Base-by-base conservation (phyloP, 2,797 vertebrate species). In the Eulemur rubriventer region DNA sequence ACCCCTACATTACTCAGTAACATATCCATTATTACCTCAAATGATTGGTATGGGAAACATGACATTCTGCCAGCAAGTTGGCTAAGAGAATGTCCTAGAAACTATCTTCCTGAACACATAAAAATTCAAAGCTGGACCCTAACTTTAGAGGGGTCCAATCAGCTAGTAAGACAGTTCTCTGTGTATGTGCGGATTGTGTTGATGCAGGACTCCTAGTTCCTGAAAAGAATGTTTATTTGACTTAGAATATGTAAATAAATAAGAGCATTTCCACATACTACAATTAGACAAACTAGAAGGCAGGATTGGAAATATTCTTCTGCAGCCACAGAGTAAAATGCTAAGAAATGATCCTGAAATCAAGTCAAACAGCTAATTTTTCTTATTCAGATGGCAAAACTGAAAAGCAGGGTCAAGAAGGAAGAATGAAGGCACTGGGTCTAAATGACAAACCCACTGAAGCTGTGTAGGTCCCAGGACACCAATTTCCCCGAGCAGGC, bases 191-290 rank as follows among this genome's bases (percentile, higher is more conserved):
- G 87, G 63, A 78, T 84, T 91, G 80, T 86, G 78, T 75, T 94
- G 94, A 82, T 70, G 38, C 20, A 96, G 65, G 38, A 88, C 72
- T 94, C 84, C 46, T 70, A 55, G 67, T 87, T 88, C 38, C 65
- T 88, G 50, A 88, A 92, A 96, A 96, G 92, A 96, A 95, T 38
- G 48, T 93, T 96, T 59, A 79, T 85, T 97, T 93, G 55, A 91
- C 61, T 97, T 89, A 35, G 92, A 92, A 95, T 65, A 65, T 48
- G 46, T 79, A 95, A 92, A 79, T 93, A 95, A 93, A 85, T 85
- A 82, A 89, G 87, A 95, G 30, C 28, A 94, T 61, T 93, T 81
- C 52, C 75, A 93, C 33, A 89, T 41, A 43, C 48, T 93, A 93
- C 94, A 93, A 91, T 30, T 89, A 65, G 81, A 79, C 63, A 96